A percentile compares a stretch with the other conserved stretches of the same genome.
Conservation (phyloP, 2,888 invertebrate species). For the Eupithecia centaureata region DNA sequence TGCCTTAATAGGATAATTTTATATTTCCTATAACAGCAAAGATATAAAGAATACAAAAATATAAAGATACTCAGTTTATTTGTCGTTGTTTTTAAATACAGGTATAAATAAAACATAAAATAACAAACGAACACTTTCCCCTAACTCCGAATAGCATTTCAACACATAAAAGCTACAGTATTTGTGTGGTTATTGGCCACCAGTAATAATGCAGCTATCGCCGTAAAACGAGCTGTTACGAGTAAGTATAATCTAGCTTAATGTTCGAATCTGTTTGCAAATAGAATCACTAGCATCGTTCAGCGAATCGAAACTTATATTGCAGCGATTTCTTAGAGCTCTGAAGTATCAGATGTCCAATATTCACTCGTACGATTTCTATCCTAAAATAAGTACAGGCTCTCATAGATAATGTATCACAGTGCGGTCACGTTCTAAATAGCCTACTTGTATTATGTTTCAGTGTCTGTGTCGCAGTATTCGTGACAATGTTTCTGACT, state of each 20-base stretch:
- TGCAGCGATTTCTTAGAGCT: constrained; percentile 21
- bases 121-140: not conserved
- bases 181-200: constrained; percentile 7
- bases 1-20: constrained; percentile 47
- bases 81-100: not conserved
- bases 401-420: constrained; percentile 61
- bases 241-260: constrained; percentile 42
- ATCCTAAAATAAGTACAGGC: constrained; percentile 53
- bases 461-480: constrained; percentile 65
- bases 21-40: constrained; percentile 19
- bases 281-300: constrained; percentile 25
- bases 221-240: constrained; percentile 49
- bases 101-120: not conserved
- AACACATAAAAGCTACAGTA: constrained; percentile 1
- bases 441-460: constrained; percentile 72
- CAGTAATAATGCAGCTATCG: constrained; percentile 33
- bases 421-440: constrained; percentile 75
- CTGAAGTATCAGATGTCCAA: constrained; percentile 17
- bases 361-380: constrained; percentile 36
- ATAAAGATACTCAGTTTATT: not conserved
- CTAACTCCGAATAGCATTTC: constrained; percentile 1
- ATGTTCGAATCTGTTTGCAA: constrained; percentile 39
- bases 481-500: constrained; percentile 67
- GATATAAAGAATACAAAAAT: not conserved
- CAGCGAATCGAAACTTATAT: constrained; percentile 21